These are phyloP conservation scores for Ptilorrhoa leucosticta DNA, from an alignment of 2,113 vertebrate genomes.

Conservation along the genomic window DNA sequence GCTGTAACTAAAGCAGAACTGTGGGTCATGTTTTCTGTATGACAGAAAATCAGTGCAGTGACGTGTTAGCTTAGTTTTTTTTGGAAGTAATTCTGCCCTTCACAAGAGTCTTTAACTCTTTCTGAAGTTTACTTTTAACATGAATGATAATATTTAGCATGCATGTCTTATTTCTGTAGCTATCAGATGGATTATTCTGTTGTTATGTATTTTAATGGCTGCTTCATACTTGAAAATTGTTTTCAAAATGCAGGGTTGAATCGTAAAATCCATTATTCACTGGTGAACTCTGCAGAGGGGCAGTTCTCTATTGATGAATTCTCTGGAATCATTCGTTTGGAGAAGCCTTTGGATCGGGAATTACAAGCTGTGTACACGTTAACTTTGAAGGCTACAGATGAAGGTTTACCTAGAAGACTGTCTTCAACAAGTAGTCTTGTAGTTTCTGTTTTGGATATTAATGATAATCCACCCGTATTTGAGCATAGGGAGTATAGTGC, in stretches of 20 bases:
- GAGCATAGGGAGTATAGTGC: conserved; percentile 90
- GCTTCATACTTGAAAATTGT: background rate
- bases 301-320: conserved; percentile 89
- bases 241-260: conserved; percentile 79
- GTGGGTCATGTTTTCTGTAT: background rate
- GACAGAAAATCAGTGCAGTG: background rate
- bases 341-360: conserved; percentile 88
- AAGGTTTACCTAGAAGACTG: conserved; percentile 80
- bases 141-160: background rate
- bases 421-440: conserved; percentile 78
- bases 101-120: background rate
- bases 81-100: background rate
- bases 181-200: background rate
- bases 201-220: background rate
- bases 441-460: conserved; percentile 93
- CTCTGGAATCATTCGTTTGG: conserved; percentile 85
- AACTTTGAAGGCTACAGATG: conserved; percentile 83
- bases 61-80: background rate
- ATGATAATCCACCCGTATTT: conserved; percentile 95
- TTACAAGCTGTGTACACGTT: conserved; percentile 82
- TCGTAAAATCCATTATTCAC: conserved; percentile 82
- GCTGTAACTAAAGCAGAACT: background rate
- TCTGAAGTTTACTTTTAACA: background rate
- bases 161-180: background rate
- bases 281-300: conserved; percentile 85